Evolutionary conservation across 1,140 invertebrate genomes (phyloP).

Genomic region (Aphaenogaster ashmeadi): DNA sequence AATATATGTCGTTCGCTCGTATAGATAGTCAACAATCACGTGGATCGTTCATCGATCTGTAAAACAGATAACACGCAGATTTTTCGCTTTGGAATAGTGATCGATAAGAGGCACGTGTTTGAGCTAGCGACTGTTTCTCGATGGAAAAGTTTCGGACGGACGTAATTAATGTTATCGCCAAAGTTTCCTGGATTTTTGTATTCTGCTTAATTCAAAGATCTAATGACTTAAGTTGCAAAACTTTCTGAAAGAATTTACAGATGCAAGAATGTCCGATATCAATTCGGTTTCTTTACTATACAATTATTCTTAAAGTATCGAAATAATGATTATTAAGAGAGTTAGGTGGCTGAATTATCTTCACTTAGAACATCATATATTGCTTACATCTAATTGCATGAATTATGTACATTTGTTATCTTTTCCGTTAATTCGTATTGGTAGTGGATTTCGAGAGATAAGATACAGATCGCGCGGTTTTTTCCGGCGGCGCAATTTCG

Average conservation of each 20-base stretch:
- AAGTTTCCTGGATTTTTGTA: conserved; percentile 12
- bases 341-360: background rate
- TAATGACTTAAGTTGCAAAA: background rate
- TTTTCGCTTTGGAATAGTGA: background rate
- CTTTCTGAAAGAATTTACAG: background rate
- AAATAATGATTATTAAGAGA: background rate
- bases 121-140: background rate
- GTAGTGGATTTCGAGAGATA: conserved; percentile 1
- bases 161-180: conserved; percentile 24
- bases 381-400: background rate
- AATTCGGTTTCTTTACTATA: background rate
- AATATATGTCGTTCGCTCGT: background rate
- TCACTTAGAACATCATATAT: background rate
- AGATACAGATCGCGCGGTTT: conserved; percentile 5
- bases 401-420: background rate
- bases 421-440: background rate
- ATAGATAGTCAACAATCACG: background rate
- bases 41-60: conserved; percentile 38
- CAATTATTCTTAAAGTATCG: background rate
- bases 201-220: background rate
- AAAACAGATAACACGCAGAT: background rate
- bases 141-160: background rate
- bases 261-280: background rate
- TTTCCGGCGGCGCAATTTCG: background rate
- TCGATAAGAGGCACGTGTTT: conserved; percentile 38